phyloP scores from a whole-genome alignment of 1,140 invertebrate species.

The Aethina tumida region DNA sequence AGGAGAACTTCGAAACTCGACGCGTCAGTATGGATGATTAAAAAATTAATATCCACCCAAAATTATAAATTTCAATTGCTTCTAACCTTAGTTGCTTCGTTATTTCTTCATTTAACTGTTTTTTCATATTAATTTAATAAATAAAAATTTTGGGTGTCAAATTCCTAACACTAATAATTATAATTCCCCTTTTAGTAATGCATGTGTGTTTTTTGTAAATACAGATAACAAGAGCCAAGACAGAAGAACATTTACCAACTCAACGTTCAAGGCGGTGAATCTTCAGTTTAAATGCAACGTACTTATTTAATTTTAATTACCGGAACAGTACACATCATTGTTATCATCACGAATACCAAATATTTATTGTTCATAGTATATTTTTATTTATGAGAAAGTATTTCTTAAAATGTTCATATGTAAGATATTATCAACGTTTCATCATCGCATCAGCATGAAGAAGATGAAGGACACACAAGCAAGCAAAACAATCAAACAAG shows the following conservation, averaged over 20 bases:
- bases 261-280: constrained; percentile 32
- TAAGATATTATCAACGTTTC: too few species aligned
- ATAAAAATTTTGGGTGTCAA: constrained; percentile 8
- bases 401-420: too few species aligned
- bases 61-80: constrained; percentile 13
- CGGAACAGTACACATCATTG: too few species aligned
- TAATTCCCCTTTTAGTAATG: constrained; percentile 22
- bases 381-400: too few species aligned
- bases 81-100: too few species aligned
- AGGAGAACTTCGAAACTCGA: constrained; percentile 53
- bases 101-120: constrained; percentile 6
- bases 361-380: too few species aligned
- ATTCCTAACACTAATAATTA: constrained; percentile 11
- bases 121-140: constrained; percentile 11
- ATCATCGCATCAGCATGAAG: too few species aligned
- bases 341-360: too few species aligned
- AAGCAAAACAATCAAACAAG: too few species aligned
- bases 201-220: constrained; percentile 23
- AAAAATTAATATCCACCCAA: constrained; percentile 30
- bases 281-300: constrained; percentile 32
- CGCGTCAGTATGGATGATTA: constrained; percentile 62
- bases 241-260: constrained; percentile 27
- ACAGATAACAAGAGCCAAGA: constrained; percentile 35
- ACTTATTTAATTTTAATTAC: constrained; percentile 27
- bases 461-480: too few species aligned